These are phyloP conservation scores for Odocoileus hemionus DNA, from an alignment of 2,113 vertebrate genomes.

Conservation along the genomic window DNA sequence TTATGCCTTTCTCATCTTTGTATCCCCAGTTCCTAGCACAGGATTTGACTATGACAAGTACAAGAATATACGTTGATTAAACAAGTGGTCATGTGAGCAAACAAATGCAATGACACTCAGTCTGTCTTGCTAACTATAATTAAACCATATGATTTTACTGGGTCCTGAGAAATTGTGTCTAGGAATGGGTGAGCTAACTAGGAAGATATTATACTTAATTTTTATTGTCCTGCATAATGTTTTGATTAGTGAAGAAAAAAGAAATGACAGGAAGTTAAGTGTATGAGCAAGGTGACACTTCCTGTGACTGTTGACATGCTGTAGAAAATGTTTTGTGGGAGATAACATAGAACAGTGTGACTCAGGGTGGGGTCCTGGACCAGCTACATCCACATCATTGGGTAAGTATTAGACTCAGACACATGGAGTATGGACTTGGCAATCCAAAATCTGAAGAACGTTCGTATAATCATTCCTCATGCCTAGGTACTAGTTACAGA, in stretches of 20 bases:
- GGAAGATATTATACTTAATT: neutral
- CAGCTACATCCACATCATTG: fast-evolving
- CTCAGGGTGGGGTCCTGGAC: neutral
- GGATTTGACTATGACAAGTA: neutral
- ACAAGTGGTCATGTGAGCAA: neutral
- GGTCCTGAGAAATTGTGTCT: neutral
- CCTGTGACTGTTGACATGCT: neutral
- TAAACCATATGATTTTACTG: neutral
- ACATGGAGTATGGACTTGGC: neutral
- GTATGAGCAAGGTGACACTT: neutral
- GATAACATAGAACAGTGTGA: neutral
- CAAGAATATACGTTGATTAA: neutral
- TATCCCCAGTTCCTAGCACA: neutral
- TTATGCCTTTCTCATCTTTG: neutral
- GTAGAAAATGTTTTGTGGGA: neutral
- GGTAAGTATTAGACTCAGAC: neutral
- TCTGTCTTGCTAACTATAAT: neutral
- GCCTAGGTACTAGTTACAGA: neutral
- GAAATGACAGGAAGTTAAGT: neutral
- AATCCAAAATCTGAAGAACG: neutral
- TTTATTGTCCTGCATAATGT: neutral
- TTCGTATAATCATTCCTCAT: neutral
- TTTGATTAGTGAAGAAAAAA: neutral
- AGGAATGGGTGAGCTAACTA: neutral
- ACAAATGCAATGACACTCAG: neutral